Conservation (phyloP, 2,888 invertebrate genomes). For the Rhorus exstirpatorius region DNA sequence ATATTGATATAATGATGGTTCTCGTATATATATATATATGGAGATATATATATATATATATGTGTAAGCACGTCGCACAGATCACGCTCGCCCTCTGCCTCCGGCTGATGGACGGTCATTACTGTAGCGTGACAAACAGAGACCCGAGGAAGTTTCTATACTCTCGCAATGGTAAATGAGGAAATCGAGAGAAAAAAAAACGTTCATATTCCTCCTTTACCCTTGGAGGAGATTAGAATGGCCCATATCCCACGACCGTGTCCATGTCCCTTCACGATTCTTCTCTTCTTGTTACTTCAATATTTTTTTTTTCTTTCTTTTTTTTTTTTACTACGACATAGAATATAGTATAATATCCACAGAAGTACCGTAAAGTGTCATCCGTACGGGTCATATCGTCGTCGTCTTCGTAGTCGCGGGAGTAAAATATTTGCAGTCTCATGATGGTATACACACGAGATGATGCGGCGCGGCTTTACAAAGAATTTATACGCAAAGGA, state of each 20-base stretch:
- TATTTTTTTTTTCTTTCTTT: slow-evolving; percentile 27
- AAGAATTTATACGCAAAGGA: slow-evolving; percentile 34
- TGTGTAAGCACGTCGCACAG: slow-evolving; percentile 31
- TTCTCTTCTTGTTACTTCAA: slow-evolving; percentile 29
- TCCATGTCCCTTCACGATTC: slow-evolving; percentile 19
- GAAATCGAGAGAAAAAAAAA: slow-evolving; percentile 31
- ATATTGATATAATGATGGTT: no score
- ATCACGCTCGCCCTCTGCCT: slow-evolving; percentile 43
- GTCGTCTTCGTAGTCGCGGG: slow-evolving; percentile 22
- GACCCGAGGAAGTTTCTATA: slow-evolving; percentile 40
- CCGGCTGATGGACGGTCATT: slow-evolving; percentile 58
- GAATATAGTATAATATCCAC: slow-evolving; percentile 40
- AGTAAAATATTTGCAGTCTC: slow-evolving; percentile 64
- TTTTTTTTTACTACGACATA: not conserved
- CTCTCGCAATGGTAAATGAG: slow-evolving; percentile 33
- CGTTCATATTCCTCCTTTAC: slow-evolving; percentile 6
- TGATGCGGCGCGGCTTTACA: slow-evolving; percentile 34
- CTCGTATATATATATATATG: not conserved
- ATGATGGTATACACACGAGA: slow-evolving; percentile 37
- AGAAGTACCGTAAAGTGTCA: slow-evolving; percentile 64
- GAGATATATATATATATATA: not conserved
- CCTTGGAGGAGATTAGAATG: slow-evolving; percentile 33
- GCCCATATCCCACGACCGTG: slow-evolving; percentile 63
- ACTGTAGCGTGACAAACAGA: slow-evolving; percentile 49
- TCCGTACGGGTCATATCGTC: slow-evolving; percentile 56